phyloP scores from a whole-genome alignment of 2,797 vertebrate genomes.

The Coregonus sp. region DNA sequence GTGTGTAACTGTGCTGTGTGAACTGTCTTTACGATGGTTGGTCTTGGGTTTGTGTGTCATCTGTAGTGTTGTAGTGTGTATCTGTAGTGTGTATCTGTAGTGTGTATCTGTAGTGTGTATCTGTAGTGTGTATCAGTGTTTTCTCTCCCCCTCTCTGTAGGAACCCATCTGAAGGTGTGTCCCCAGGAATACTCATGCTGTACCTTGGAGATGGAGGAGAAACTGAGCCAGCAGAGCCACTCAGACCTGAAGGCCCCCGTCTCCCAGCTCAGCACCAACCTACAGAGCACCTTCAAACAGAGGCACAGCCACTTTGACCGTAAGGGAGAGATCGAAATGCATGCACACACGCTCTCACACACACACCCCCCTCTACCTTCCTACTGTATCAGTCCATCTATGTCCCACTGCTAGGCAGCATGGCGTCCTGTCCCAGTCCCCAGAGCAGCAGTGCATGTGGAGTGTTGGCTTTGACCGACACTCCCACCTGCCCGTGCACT shows the following conservation, averaged over 20 bases:
- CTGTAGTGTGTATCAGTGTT: background rate
- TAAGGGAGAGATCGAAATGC: slow-evolving; percentile 59
- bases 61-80: too few species aligned
- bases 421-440: too few species aligned
- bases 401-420: background rate
- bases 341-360: background rate
- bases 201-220: slow-evolving; percentile 96
- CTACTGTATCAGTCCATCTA: background rate
- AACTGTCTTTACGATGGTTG: background rate
- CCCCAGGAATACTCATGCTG: slow-evolving; percentile 92
- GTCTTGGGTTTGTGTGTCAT: background rate
- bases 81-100: too few species aligned
- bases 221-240: slow-evolving; percentile 90
- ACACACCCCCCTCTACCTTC: background rate
- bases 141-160: slow-evolving; percentile 64
- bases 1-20: background rate
- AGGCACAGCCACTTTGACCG: slow-evolving; percentile 94
- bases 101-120: too few species aligned
- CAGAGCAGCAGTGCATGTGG: slow-evolving; percentile 21
- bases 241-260: slow-evolving; percentile 88
- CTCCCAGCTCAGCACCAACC: slow-evolving; percentile 81
- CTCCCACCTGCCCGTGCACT: slow-evolving; percentile 63
- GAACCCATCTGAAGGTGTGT: slow-evolving; percentile 92
- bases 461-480: slow-evolving; percentile 62
- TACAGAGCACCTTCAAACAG: slow-evolving; percentile 88